Evolutionary conservation across 2,113 vertebrate species (phyloP).

Genomic region (Amazona guildingii): DNA sequence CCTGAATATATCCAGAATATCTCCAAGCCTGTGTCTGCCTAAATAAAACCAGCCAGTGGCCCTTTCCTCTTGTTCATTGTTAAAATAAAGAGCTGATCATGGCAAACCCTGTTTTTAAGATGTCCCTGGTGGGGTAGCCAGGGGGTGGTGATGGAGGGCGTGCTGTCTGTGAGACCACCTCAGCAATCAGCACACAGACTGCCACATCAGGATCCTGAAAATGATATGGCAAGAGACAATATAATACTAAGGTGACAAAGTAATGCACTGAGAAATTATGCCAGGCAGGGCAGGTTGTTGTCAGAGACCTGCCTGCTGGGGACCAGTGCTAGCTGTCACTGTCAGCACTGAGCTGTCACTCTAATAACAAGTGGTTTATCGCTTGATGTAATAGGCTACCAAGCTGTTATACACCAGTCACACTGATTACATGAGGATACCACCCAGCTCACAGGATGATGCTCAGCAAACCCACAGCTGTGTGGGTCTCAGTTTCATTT

Average conservation of each 20-base stretch:
- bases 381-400: not conserved
- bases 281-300: not conserved
- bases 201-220: accelerated
- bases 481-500: not conserved
- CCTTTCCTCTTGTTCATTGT: not conserved
- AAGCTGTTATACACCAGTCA: not conserved
- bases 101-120: not conserved
- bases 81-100: not conserved
- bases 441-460: not conserved
- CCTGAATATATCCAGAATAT: not conserved
- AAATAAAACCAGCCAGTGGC: not conserved
- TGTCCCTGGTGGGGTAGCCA: not conserved
- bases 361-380: not conserved
- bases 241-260: not conserved
- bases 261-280: accelerated
- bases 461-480: not conserved
- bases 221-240: accelerated
- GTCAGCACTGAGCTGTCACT: not conserved
- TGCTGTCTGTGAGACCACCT: not conserved
- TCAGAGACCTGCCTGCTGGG: not conserved
- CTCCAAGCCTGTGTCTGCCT: not conserved
- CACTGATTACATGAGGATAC: not conserved
- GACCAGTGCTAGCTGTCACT: not conserved
- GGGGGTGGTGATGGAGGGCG: accelerated
- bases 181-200: accelerated